Evolutionary conservation across 2,797 vertebrate genomes (phyloP), one percentile per base, ranked within the genome.

Genomic region (Diplodus puntazzo): DNA sequence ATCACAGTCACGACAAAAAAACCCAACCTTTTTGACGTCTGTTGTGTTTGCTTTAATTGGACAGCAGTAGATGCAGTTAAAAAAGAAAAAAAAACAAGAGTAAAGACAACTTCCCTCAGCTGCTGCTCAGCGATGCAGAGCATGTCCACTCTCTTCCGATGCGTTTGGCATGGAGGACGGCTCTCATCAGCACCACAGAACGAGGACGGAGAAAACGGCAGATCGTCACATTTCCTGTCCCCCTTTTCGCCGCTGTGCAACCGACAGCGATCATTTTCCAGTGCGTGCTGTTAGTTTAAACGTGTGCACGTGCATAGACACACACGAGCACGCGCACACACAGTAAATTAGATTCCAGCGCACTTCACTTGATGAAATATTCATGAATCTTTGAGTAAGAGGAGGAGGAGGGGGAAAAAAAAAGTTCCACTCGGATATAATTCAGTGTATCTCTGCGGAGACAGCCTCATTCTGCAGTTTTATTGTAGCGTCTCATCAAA

Each of bases 361-460:
- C 58, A 73, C 73, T 83, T 80, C 78, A 68, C 80, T 80, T 62
- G 42, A 91, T 94, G 84, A 92, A 93, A 93, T 94, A 95, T 94
- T 94, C 91, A 93, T 93, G 87, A 89, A 80, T 86, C 84, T 88
- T 84, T 83, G 83, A 89, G 69, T 70, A 74, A 67, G 55, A 18
- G 39, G 61, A 60, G 34, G 27, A 57, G 34, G 27, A 18, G 4
- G 14, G 30, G 5, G 5, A 5, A 20, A 53, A 39, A 43, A 58
- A 76, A 76, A 73, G 52, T 77, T 83, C 52, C 65, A 50, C 77
- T 67, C 8, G 17, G 53, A 78, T 85, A 80, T 88, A 80, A 88
- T 87, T 90, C 55, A 61, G 63, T 59, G 69, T 74, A 63, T 85
- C 86, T 87, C 75, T 57, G 77, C 23, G 34, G 83, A 85, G 85